Evolutionary conservation across 1,140 invertebrate genomes (phyloP).

Genomic region (Panulirus ornatus): DNA sequence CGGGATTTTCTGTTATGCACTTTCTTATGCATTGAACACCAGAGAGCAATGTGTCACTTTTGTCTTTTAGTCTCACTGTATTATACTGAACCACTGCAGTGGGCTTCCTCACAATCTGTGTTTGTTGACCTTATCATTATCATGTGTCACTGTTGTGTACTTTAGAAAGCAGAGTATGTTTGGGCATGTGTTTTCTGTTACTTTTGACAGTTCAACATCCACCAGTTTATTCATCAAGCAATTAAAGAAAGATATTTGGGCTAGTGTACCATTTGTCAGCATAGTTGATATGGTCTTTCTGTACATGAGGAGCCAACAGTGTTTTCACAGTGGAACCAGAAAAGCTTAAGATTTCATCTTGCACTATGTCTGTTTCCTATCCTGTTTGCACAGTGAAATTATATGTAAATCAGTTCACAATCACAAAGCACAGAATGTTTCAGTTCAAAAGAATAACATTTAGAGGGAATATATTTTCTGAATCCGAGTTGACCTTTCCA

Average conservation of each 20-base stretch:
- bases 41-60: neutral
- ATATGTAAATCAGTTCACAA: conserved; percentile 76
- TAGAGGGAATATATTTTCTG: conserved; percentile 78
- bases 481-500: conserved; percentile 78
- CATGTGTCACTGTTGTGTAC: neutral
- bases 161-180: conserved; percentile 27
- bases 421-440: conserved; percentile 77
- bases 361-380: conserved; percentile 37
- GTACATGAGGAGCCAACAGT: conserved; percentile 76
- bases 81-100: neutral
- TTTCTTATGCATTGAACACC: conserved; percentile 14
- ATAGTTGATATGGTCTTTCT: conserved; percentile 77
- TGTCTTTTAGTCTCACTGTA: conserved; percentile 3
- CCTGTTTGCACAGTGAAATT: conserved; percentile 76
- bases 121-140: neutral
- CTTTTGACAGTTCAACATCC: neutral
- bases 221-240: conserved; percentile 76
- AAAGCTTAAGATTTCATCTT: conserved; percentile 73
- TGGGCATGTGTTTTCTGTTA: conserved; percentile 29
- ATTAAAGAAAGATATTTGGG: conserved; percentile 76
- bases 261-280: conserved; percentile 79
- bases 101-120: conserved; percentile 6
- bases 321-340: conserved; percentile 77
- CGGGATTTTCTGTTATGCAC: neutral
- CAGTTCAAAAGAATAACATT: conserved; percentile 78